Evolutionary conservation across 2,888 invertebrate species (phyloP).

Genomic region (Cyclophora albipunctata): DNA sequence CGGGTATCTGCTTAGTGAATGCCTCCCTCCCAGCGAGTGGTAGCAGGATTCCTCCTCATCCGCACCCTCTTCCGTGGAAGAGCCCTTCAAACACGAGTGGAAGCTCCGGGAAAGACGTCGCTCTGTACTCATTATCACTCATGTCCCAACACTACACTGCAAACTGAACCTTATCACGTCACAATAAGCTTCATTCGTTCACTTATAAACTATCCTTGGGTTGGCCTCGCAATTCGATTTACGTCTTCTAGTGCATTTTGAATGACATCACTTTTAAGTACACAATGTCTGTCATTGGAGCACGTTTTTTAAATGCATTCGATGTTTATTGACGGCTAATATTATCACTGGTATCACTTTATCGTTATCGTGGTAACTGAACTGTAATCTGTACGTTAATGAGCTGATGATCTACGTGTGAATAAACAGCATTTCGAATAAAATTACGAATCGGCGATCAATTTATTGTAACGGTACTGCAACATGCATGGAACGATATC

Average conservation of each 20-base stretch:
- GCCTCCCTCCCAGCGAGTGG: conserved; percentile 64
- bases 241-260: conserved; percentile 14
- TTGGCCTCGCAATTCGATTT: conserved; percentile 10
- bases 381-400: conserved; percentile 43
- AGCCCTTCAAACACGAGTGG: conserved; percentile 80
- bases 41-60: conserved; percentile 69
- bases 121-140: conserved; percentile 71
- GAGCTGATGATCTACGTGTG: conserved; percentile 39
- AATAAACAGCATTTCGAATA: conserved; percentile 27
- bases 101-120: conserved; percentile 79
- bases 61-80: conserved; percentile 69
- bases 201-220: conserved; percentile 6
- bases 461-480: too few species aligned
- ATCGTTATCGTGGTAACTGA: conserved; percentile 46
- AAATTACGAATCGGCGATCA: too few species aligned
- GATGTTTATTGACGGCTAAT: conserved; percentile 2
- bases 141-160: conserved; percentile 47
- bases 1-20: conserved; percentile 56
- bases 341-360: conserved; percentile 37
- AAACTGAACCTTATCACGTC: conserved; percentile 27
- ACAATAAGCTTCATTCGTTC: conserved; percentile 13
- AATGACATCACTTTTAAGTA: conserved; percentile 20
- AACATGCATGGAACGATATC: too few species aligned
- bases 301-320: neutral
- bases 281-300: neutral